Conservation (phyloP, 1,140 invertebrate genomes). For the Odontomachus brunneus region DNA sequence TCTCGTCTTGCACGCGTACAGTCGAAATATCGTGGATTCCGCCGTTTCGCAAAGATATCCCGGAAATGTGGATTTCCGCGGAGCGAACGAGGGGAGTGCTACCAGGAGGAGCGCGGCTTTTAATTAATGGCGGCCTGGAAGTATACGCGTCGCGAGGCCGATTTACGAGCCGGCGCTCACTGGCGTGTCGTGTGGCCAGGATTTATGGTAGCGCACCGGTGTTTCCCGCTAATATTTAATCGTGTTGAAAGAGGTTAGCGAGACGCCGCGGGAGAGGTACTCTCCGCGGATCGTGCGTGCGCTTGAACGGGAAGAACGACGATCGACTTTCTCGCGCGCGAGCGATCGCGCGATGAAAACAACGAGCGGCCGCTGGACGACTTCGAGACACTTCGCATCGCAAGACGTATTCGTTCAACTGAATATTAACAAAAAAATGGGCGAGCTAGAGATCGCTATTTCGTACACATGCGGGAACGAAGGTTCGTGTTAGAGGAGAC, state of each 20-base stretch:
- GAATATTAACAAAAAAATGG: no score
- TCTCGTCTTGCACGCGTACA: not conserved
- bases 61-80: conserved; percentile 26
- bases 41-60: conserved; percentile 8
- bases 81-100: not conserved
- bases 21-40: not conserved
- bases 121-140: conserved; percentile 75
- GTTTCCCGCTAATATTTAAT: conserved; percentile 72
- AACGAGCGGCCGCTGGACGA: not conserved
- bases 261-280: conserved; percentile 52
- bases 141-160: conserved; percentile 71
- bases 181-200: conserved; percentile 63
- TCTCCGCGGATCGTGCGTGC: conserved; percentile 43
- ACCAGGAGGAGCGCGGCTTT: conserved; percentile 45
- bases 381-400: not conserved
- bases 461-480: not conserved
- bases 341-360: not conserved
- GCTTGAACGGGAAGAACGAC: conserved; percentile 32
- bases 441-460: no score
- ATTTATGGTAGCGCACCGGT: conserved; percentile 64
- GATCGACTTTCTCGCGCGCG: conserved; percentile 53
- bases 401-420: not conserved
- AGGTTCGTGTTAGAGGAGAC: not conserved
- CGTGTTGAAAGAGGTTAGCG: conserved; percentile 60
- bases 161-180: conserved; percentile 70